Percentiles rank a stretch among this genome's conserved stretches.
Evolutionary conservation across 2,113 vertebrate genomes (phyloP).

Genomic region (Scomber scombrus): DNA sequence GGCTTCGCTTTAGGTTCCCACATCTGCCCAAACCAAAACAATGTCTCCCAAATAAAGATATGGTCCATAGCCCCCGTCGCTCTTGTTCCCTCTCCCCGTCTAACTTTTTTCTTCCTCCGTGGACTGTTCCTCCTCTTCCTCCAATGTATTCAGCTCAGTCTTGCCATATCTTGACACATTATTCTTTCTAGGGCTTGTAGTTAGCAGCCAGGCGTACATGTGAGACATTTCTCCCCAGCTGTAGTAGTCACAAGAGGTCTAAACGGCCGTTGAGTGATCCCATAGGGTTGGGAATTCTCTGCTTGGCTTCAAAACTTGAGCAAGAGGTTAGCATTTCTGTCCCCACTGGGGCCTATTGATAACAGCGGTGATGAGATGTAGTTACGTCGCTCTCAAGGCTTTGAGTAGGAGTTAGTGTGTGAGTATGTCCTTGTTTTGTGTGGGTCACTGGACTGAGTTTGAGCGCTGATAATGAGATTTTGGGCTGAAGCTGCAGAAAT

Average conservation of each 20-base stretch:
- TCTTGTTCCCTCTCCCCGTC: constrained; percentile 28
- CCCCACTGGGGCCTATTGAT: constrained; percentile 3
- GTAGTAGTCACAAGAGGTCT: constrained; percentile 42
- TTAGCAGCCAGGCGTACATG: constrained; percentile 42
- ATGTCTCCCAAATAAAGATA: constrained; percentile 75
- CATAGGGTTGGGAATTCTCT: constrained; percentile 45
- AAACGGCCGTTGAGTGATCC: constrained; percentile 32
- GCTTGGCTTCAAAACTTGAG: constrained; percentile 13
- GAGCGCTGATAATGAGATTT: background rate
- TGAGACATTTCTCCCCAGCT: constrained; percentile 69
- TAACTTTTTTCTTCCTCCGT: constrained; percentile 18
- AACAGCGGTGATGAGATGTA: constrained; percentile 17
- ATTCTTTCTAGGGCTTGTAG: constrained; percentile 50
- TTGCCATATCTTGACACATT: constrained; percentile 47
- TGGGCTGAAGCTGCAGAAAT: background rate
- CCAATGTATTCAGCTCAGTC: constrained; percentile 15
- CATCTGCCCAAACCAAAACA: constrained; percentile 83
- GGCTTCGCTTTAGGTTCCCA: constrained; percentile 68
- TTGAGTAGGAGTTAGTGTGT: constrained; percentile 2
- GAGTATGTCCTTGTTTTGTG: constrained; percentile 15
- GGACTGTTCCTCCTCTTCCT: constrained; percentile 15
- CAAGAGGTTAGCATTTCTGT: constrained; percentile 38
- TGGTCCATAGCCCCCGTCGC: constrained; percentile 46
- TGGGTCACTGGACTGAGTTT: background rate
- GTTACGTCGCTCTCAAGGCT: constrained; percentile 2